Evolutionary conservation across 1,140 invertebrate species (phyloP), one percentile per base, ranked within the genome.

Genomic region (Listronotus bonariensis): DNA sequence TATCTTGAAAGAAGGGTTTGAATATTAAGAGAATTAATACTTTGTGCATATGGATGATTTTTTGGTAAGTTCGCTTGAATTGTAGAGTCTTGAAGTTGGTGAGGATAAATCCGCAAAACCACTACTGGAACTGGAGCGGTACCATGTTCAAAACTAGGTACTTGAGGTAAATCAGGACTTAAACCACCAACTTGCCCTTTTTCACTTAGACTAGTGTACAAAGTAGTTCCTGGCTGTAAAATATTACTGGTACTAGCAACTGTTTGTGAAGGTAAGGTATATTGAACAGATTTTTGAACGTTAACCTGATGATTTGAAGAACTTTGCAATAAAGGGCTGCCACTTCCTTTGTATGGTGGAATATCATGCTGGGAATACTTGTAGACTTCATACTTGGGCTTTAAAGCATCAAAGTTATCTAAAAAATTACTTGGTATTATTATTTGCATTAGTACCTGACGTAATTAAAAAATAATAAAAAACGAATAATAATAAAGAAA

Each of bases 281-380:
- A 63, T 14, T 61, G 43, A n/a, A 56, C 51, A 45, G 59, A 34
- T 26, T 57, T 60, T 56, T 68, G 53, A 20, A 60, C 26, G 31
- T 18, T 73, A 45, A 62, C 38, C 52, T 6, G 72, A 34, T 41
- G 52, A 40, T 62, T 10, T 12, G 52, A 40, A 14, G 43, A 32
- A 11, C 20, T 41, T 12, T 17, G 36, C 15, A 31, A 64, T 3
- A 38, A 15, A 9, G 34, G 48, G 5, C 34, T 48, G 0, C 20
- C 2, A 42, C 49, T 34, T 38, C 71, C 71, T 65, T 68, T 55
- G 40, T 74, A 71, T 26, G 82, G 66, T 14, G 80, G 82, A 51
- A 83, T 82, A 67, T 85, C 82, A 64, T 83, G 78, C 75, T 85
- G 84, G 3, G 83, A 85, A 66, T 85, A 85, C 38, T 84, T 83